A percentile compares a stretch with the other conserved stretches of the same genome.
Evolutionary conservation across 1,140 invertebrate genomes (phyloP).

Genomic region (Brachionus sp.): DNA sequence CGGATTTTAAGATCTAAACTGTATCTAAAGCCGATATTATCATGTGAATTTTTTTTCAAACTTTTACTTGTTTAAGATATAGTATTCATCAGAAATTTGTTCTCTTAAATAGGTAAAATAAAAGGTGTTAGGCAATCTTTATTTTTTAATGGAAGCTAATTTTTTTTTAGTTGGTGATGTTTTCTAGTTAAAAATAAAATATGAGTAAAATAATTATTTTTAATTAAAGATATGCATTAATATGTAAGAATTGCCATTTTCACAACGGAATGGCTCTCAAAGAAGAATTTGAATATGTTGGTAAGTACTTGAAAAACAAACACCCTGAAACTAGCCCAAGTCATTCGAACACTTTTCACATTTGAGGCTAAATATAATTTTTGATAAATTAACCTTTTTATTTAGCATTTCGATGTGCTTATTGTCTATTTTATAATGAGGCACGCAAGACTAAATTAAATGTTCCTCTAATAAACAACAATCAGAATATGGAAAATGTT

Average conservation of each 20-base stretch:
- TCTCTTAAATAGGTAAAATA: conserved; percentile 34
- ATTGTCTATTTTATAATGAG: conserved; percentile 45
- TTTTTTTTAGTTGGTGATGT: neutral
- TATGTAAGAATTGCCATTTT: conserved; percentile 80
- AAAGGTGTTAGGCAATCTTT: neutral
- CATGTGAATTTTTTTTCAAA: neutral
- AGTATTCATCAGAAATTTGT: conserved; percentile 12
- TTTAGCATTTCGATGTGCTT: conserved; percentile 42
- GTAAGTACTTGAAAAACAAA: conserved; percentile 58
- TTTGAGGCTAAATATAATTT: too few species aligned
- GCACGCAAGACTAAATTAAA: conserved; percentile 10
- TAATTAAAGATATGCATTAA: conserved; percentile 74
- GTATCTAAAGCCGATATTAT: neutral
- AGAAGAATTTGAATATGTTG: conserved; percentile 90
- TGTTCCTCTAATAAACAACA: conserved; percentile 26
- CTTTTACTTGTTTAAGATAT: conserved; percentile 18
- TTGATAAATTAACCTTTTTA: neutral
- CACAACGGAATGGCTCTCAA: conserved; percentile 96
- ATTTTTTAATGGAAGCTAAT: neutral
- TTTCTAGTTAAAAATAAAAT: neutral
- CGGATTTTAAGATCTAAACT: neutral
- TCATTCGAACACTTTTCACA: too few species aligned
- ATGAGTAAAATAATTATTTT: neutral
- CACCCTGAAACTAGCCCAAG: too few species aligned
- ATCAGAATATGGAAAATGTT: neutral